Conservation (phyloP, 2,797 vertebrate species). For the Xyrichtys novacula region DNA sequence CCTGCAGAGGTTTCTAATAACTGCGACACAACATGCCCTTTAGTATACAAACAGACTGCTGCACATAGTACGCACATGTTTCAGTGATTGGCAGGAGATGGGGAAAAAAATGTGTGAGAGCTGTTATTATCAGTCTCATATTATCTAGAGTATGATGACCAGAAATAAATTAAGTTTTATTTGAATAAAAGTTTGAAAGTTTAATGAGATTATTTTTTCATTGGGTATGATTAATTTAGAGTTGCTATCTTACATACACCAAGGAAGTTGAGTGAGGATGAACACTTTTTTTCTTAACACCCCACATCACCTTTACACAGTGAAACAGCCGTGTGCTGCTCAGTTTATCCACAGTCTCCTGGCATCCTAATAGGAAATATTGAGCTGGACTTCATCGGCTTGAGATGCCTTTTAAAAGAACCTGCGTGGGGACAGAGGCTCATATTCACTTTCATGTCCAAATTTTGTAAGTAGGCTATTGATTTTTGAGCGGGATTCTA, state of each 20-base stretch:
- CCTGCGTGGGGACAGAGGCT: neutral
- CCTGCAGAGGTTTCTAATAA: conserved; percentile 46
- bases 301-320: conserved; percentile 2
- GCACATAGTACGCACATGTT: conserved; percentile 2
- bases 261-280: neutral
- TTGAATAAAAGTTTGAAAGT: neutral
- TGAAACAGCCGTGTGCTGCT: conserved; percentile 14
- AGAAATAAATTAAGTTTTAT: neutral
- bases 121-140: neutral
- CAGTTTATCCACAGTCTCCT: conserved; percentile 11
- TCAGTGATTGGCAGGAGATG: conserved; percentile 2
- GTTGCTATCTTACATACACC: neutral
- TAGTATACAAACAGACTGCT: conserved; percentile 12
- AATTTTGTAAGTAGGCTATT: conserved; percentile 26
- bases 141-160: neutral
- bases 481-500: conserved; percentile 30
- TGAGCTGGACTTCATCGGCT: neutral
- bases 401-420: neutral
- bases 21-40: conserved; percentile 32
- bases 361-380: neutral
- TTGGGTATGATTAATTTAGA: neutral
- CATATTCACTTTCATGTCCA: conserved; percentile 16
- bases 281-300: neutral
- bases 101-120: neutral
- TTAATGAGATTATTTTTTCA: neutral